Percentiles rank a stretch among this genome's conserved stretches.
These are phyloP conservation scores for Oreohelix idahoensis DNA, from an alignment of 1,140 invertebrate genomes.

Conservation along the genomic window DNA sequence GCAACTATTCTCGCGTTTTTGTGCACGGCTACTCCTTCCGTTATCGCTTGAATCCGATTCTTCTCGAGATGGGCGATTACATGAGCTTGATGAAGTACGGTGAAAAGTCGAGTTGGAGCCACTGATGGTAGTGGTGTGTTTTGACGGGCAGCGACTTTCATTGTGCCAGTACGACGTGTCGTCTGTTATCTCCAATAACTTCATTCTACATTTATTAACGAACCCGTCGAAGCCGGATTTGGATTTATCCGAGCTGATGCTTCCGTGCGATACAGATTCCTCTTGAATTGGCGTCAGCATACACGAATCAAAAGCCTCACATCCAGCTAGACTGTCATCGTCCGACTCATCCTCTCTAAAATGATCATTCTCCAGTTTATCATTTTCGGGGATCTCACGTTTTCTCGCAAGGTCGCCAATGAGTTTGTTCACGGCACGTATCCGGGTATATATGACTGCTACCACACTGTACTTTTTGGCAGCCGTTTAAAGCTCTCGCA, in stretches of 20 bases:
- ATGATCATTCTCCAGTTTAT: neutral
- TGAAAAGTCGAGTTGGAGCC: neutral
- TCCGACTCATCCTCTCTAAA: neutral
- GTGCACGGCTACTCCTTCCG: neutral
- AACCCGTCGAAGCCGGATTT: neutral
- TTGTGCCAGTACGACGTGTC: neutral
- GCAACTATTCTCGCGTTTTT: neutral
- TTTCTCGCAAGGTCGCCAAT: neutral
- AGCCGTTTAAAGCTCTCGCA: neutral
- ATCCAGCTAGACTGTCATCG: neutral
- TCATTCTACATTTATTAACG: neutral
- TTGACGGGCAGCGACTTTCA: neutral
- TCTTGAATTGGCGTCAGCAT: constrained; percentile 15
- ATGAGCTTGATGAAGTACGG: neutral
- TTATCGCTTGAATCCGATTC: neutral
- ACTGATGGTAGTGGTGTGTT: neutral
- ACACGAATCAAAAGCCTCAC: constrained; percentile 1
- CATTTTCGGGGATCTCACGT: neutral
- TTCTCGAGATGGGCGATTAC: neutral
- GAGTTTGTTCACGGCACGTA: neutral
- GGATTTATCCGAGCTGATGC: neutral
- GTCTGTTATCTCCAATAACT: neutral
- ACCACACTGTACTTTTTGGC: neutral
- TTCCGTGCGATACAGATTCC: neutral
- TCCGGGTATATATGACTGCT: neutral